phyloP scores from a whole-genome alignment of 2,113 vertebrate species.

The Meleagris gallopavo region DNA sequence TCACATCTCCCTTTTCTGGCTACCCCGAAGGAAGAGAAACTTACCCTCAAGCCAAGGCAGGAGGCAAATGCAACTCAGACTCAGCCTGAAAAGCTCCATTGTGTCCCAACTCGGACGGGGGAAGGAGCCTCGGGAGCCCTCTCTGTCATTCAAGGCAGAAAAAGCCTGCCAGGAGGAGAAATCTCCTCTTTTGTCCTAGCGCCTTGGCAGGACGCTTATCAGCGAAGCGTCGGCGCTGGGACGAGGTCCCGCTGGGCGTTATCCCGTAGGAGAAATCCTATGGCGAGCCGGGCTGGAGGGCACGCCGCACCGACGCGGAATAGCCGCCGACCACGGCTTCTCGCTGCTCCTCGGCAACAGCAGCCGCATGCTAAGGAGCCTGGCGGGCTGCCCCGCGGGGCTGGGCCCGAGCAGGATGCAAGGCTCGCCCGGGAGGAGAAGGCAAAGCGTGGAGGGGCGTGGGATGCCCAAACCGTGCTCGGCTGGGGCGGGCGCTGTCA shows the following conservation, averaged over 20 bases:
- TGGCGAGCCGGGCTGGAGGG: not conserved
- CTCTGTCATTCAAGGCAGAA: conserved; percentile 54
- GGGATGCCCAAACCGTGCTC: not conserved
- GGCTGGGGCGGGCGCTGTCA: fast-evolving
- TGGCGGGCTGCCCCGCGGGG: not conserved
- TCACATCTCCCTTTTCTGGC: not conserved
- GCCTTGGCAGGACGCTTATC: conserved; percentile 30
- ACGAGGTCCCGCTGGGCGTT: not conserved
- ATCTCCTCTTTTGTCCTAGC: conserved; percentile 16
- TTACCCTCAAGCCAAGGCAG: conserved; percentile 72
- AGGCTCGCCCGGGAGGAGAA: not conserved
- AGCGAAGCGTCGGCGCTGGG: conserved; percentile 15
- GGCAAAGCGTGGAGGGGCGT: not conserved
- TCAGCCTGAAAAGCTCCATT: conserved; percentile 69
- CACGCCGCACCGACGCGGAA: not conserved
- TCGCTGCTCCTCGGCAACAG: not conserved
- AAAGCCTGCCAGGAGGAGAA: not conserved
- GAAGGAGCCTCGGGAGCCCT: not conserved
- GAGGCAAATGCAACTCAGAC: conserved; percentile 55
- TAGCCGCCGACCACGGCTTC: fast-evolving
- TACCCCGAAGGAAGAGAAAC: conserved; percentile 25
- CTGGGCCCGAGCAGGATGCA: not conserved
- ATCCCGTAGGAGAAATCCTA: conserved; percentile 29
- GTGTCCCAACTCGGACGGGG: not conserved
- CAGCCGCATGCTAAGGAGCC: conserved; percentile 32